A percentile compares a stretch with the other conserved stretches of the same genome.
These are phyloP conservation scores for Syrista parreyssii DNA, from an alignment of 2,888 invertebrate species.

Conservation along the genomic window DNA sequence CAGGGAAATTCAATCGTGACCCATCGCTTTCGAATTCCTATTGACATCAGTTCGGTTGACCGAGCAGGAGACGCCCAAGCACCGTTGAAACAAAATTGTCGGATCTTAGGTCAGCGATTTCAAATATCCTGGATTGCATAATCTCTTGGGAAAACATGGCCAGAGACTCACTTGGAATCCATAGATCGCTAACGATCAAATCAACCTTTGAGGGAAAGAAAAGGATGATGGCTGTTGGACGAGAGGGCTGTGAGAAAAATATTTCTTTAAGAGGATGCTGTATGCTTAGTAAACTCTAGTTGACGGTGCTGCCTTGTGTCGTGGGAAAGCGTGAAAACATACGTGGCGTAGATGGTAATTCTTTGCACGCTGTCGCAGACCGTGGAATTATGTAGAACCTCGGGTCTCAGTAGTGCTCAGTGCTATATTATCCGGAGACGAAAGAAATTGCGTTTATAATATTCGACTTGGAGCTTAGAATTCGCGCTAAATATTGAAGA, in stretches of 20 bases:
- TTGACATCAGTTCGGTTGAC: constrained; percentile 20
- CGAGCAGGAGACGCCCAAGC: not conserved
- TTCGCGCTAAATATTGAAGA: too few species aligned
- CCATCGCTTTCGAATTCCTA: constrained; percentile 24
- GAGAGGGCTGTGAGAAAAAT: not conserved
- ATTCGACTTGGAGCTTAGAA: too few species aligned
- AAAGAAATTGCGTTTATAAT: too few species aligned
- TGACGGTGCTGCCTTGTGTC: too few species aligned
- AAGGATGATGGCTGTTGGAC: not conserved
- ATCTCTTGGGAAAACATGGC: constrained; percentile 21
- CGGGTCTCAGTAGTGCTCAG: too few species aligned
- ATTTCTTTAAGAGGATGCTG: not conserved
- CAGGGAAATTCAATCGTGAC: constrained; percentile 24
- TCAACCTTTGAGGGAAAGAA: not conserved
- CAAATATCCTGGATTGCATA: constrained; percentile 34
- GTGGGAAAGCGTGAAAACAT: too few species aligned
- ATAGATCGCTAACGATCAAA: not conserved
- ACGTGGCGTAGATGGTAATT: too few species aligned
- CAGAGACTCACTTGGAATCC: not conserved
- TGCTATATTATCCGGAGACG: too few species aligned
- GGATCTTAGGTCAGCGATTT: constrained; percentile 40
- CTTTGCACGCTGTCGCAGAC: too few species aligned
- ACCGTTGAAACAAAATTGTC: constrained; percentile 30
- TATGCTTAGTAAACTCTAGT: too few species aligned
- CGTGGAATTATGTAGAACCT: too few species aligned